Evolutionary conservation across 2,797 vertebrate genomes (phyloP), one percentile per base, ranked within the genome.

Genomic region (Hapalemur alaotrensis): DNA sequence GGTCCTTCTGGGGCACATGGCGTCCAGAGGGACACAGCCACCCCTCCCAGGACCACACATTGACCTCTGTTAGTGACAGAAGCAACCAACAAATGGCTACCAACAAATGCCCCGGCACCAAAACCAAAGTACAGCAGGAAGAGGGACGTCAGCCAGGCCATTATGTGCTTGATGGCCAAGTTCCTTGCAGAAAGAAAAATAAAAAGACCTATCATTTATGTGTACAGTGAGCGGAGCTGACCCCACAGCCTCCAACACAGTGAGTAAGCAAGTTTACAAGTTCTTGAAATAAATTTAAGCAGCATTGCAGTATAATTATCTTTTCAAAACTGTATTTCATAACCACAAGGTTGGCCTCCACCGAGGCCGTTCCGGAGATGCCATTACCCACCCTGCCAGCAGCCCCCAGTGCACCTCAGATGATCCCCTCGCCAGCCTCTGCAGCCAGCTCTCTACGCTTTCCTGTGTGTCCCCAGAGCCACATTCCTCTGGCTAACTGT

Each of bases 241-340:
- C 43, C 41, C 72, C 57, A 28, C 50, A 23, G 54, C 50, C 61
- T 61, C 73, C 72, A 17, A 13, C 35, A 4, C 9, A 63, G 59
- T 46, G 54, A 87, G 41, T 14, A 22, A 85, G 76, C 76, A 65
- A 46, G 52, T 50, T 91, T 10, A 69, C 15, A 35, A 76, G 59
- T 85, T 95, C 41, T 86, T 54, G 38, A 70, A 92, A 48, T 59
- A 61, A 54, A 35, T 23, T 5, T 32, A 59, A 75, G 73, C 61
- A 20, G 35, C 48, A 2, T 15, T 18, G 61, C 1, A 38, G n/a
- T 28, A 23, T 50, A 54, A 83, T 65, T 22, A 84, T 84, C 72
- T 88, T 80, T 52, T 78, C 73, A n/a, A 50, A 88, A 30, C 17
- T 48, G 25, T 17, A 32, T 54, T 35, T 61, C n/a, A 38, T 11